A percentile compares a stretch with the other conserved stretches of the same genome.
Conservation (phyloP, 1,140 invertebrate species). For the Bathynomus jamesi region DNA sequence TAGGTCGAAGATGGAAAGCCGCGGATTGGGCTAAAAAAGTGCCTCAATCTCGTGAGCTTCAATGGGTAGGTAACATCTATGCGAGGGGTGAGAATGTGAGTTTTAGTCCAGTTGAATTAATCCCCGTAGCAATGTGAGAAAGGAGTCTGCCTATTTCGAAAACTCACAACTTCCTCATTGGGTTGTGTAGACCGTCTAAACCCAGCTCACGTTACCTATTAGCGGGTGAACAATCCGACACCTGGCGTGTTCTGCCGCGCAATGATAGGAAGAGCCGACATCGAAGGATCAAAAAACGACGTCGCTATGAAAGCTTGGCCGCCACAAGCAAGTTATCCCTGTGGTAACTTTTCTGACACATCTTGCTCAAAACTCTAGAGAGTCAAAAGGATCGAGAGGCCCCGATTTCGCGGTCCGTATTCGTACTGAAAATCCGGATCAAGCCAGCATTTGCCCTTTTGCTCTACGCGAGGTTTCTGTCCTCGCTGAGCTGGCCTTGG, state of each 20-base stretch:
- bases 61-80: too few species aligned
- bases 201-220: conserved; percentile 64
- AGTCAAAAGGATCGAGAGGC: conserved; percentile 51
- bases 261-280: conserved; percentile 79
- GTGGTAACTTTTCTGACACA: conserved; percentile 76
- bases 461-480: conserved; percentile 74
- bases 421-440: conserved; percentile 64
- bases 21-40: too few species aligned
- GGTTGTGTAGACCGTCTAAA: too few species aligned
- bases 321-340: conserved; percentile 77
- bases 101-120: too few species aligned
- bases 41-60: too few species aligned
- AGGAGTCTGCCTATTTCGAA: too few species aligned
- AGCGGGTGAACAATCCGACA: not conserved
- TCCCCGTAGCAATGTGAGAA: too few species aligned
- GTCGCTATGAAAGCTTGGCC: conserved; percentile 74
- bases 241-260: conserved; percentile 34
- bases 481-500: conserved; percentile 71
- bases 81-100: too few species aligned
- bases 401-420: conserved; percentile 45
- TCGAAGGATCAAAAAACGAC: conserved; percentile 76
- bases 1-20: too few species aligned
- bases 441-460: conserved; percentile 74
- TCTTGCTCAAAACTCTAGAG: conserved; percentile 62
- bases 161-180: too few species aligned